Percentiles rank a stretch among this genome's conserved stretches.
Evolutionary conservation across 1,140 invertebrate genomes (phyloP).

Genomic region (Drosophila ogumai): DNA sequence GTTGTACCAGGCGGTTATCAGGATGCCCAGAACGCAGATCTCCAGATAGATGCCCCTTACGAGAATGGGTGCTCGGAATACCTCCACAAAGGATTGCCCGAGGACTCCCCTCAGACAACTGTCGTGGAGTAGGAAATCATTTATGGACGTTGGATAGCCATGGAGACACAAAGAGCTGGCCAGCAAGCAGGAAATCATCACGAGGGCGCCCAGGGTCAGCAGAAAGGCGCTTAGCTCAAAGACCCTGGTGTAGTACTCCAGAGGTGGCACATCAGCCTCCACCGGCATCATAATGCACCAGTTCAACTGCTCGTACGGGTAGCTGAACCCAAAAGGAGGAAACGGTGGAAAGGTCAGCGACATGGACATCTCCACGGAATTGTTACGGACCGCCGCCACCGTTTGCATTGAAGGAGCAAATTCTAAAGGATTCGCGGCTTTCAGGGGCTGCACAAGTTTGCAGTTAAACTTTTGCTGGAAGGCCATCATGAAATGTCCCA

Average conservation of each 20-base stretch:
- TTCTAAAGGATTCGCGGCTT: slow-evolving; percentile 7
- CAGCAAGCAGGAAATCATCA: slow-evolving; percentile 49
- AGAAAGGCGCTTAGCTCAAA: slow-evolving; percentile 68
- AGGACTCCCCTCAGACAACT: slow-evolving; percentile 68
- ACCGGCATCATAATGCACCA: slow-evolving; percentile 74
- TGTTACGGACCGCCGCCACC: slow-evolving; percentile 58
- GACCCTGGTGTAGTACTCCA: slow-evolving; percentile 68
- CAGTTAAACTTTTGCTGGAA: slow-evolving; percentile 68
- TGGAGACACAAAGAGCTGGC: slow-evolving; percentile 44
- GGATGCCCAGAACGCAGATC: slow-evolving; percentile 70
- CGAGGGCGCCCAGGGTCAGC: slow-evolving; percentile 39
- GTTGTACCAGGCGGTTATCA: slow-evolving; percentile 76
- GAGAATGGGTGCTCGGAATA: slow-evolving; percentile 45
- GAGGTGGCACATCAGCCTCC: slow-evolving; percentile 64
- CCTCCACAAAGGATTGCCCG: slow-evolving; percentile 70
- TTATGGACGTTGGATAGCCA: slow-evolving; percentile 48
- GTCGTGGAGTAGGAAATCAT: slow-evolving; percentile 68
- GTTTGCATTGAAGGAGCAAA: slow-evolving; percentile 54
- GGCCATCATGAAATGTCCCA: slow-evolving; percentile 67
- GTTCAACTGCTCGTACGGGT: slow-evolving; percentile 69
- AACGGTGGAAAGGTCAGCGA: slow-evolving; percentile 57
- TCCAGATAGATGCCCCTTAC: slow-evolving; percentile 69
- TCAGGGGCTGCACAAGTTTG: slow-evolving; percentile 45
- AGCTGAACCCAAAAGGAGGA: slow-evolving; percentile 43
- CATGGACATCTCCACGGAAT: slow-evolving; percentile 67